Evolutionary conservation across 2,888 invertebrate genomes (phyloP), one percentile per base, ranked within the genome.

Genomic region (Hymenopus coronatus): DNA sequence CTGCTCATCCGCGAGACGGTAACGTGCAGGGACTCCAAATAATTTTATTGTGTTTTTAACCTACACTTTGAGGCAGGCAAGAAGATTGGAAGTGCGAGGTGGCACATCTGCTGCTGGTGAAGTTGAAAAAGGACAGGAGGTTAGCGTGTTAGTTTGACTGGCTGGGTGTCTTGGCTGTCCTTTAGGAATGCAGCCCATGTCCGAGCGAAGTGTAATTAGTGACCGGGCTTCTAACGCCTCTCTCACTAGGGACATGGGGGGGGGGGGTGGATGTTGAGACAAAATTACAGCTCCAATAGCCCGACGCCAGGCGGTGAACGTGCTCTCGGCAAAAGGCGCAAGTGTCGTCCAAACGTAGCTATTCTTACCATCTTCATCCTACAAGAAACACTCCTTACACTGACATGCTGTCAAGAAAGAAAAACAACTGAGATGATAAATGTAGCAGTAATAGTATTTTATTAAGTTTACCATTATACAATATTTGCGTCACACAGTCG

Each of bases 141-240:
- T 15, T 70, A 40, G 40, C 25, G 54, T 70, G 54, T 70, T 70
- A 70, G 54, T 70, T 25, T 25, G 54, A 70, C 54, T 70, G 54
- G 20, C 25, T 40, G 84, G 40, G 84, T 46, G n/a, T 25, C n/a
- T 25, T 40, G 84, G 30, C 33, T 30, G 83, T 40, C 83, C 30
- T 28, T 87, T 87, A 82, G 88, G 82, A 88, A 88, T 88, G 28
- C 88, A 88, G 88, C 33, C 82, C 82, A 40, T 40, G 88, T 88
- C 88, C 88, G 82, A 33, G 82, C 88, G 82, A 33, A 25, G 82
- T 82, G 88, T 88, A 88, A 88, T 88, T 88, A 88, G 83, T 82
- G 82, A 88, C 27, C 33, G 28, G 88, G 88, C 84, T 70, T 70
- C 54, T 70, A 25, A 70, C 54, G 54, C 54, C 54, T 70, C 54